phyloP scores from a whole-genome alignment of 2,888 invertebrate genomes.

The Resseliella maxima region DNA sequence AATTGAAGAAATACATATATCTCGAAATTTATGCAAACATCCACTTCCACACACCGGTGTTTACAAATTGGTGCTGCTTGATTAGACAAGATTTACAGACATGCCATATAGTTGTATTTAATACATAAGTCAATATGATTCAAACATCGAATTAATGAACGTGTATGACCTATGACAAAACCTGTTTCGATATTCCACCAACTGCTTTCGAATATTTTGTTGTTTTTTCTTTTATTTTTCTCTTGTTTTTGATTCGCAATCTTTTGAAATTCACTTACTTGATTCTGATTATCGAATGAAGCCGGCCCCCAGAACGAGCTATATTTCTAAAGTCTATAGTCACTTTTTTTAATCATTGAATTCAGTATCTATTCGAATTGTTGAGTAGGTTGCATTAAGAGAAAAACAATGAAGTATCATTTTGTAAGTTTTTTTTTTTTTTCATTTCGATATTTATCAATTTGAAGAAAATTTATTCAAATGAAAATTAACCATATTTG shows the following conservation, averaged over 20 bases:
- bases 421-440: neutral
- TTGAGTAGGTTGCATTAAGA: neutral
- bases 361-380: too few relatives aligned
- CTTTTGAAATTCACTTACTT: neutral
- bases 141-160: too few relatives aligned
- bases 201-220: neutral
- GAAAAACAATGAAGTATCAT: neutral
- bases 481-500: neutral
- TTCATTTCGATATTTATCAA: neutral
- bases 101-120: too few relatives aligned
- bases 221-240: neutral
- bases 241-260: neutral
- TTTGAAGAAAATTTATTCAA: neutral
- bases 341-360: neutral
- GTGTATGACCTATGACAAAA: conserved; percentile 1
- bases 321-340: neutral
- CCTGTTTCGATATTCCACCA: neutral
- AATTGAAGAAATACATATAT: too few relatives aligned
- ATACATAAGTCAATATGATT: too few relatives aligned
- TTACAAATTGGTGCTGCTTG: too few relatives aligned
- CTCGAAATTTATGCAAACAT: too few relatives aligned
- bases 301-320: neutral
- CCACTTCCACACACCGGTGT: too few relatives aligned
- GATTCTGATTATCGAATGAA: neutral
- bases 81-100: too few relatives aligned